phyloP scores from a whole-genome alignment of 2,113 vertebrate species.

The Triplophysa siluroides region DNA sequence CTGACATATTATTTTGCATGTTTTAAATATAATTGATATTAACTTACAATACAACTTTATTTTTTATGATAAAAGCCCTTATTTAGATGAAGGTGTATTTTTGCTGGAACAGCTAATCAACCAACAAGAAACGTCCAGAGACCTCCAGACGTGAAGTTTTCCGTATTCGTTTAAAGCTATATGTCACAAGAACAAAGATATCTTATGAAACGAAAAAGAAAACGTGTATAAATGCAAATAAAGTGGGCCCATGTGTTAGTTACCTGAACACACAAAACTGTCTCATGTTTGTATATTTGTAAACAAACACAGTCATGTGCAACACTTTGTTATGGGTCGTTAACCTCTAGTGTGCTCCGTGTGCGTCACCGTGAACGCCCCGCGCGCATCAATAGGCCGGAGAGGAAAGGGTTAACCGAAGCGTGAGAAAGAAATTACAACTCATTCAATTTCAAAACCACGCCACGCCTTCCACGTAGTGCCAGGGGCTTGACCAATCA shows the following conservation, averaged over 20 bases:
- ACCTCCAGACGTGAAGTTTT: background rate
- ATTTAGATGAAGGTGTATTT: too few relatives aligned
- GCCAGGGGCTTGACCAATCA: constrained; percentile 78
- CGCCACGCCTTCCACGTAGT: constrained; percentile 72
- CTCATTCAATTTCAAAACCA: constrained; percentile 63
- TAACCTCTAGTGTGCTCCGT: background rate
- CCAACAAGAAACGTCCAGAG: background rate
- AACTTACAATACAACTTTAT: background rate
- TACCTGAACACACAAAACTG: background rate
- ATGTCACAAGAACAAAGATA: too few relatives aligned
- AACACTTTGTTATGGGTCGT: background rate
- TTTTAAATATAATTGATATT: background rate
- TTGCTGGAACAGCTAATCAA: too few relatives aligned
- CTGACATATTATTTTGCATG: background rate
- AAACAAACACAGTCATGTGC: constrained; percentile 28
- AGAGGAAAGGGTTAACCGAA: constrained; percentile 41
- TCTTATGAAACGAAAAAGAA: too few relatives aligned
- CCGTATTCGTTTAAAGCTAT: too few relatives aligned
- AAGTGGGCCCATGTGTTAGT: background rate
- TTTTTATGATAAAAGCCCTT: background rate
- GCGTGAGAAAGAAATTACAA: constrained; percentile 65
- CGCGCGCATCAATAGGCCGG: background rate
- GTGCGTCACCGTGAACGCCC: background rate
- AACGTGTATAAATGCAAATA: too few relatives aligned
- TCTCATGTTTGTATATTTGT: constrained; percentile 17